phyloP scores from a whole-genome alignment of 2,888 invertebrate species.

The Hyles lineata region DNA sequence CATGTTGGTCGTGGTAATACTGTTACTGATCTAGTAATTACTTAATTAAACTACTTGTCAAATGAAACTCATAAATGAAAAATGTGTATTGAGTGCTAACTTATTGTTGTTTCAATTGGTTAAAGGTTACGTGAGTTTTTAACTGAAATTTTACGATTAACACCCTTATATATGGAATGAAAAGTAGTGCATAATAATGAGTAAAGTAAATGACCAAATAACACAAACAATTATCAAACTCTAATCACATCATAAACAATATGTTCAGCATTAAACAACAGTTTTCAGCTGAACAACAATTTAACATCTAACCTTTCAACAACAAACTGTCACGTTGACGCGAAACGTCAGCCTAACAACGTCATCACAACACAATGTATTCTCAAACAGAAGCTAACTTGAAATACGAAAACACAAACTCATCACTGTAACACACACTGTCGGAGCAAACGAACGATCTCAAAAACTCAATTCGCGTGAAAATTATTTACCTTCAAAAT shows the following conservation, averaged over 20 bases:
- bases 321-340: conserved; percentile 22
- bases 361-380: conserved; percentile 19
- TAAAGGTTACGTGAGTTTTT: no score
- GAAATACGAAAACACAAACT: conserved; percentile 10
- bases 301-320: not conserved
- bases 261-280: not conserved
- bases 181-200: no score
- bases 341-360: conserved; percentile 7
- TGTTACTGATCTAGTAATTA: not conserved
- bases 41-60: no score
- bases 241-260: not conserved
- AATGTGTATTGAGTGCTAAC: no score
- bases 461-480: conserved; percentile 13
- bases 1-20: not conserved
- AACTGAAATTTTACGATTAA: no score
- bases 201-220: not conserved
- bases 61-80: no score
- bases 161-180: no score
- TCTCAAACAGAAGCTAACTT: not conserved
- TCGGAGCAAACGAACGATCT: not conserved
- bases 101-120: no score
- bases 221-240: not conserved
- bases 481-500: conserved; percentile 49
- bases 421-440: conserved; percentile 22
- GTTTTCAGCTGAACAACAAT: not conserved